Conservation (phyloP, 2,113 vertebrate species). For the Ornithorhynchus anatinus region DNA sequence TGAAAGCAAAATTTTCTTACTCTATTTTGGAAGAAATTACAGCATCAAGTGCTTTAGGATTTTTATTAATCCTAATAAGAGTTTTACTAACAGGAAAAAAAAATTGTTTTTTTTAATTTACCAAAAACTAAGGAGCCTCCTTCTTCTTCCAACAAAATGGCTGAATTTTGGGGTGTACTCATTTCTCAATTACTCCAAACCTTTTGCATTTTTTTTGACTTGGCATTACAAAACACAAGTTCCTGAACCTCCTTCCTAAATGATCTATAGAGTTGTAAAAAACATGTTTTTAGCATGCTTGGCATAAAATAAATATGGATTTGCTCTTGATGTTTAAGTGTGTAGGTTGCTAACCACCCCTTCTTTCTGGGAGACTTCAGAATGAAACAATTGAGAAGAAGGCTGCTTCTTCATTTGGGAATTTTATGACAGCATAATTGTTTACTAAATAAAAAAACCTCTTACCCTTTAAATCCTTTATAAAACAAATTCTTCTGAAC, state of each 20-base stretch:
- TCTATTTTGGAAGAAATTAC: too few species aligned
- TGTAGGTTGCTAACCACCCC: neutral
- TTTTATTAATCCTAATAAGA: too few species aligned
- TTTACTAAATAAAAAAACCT: constrained; percentile 3
- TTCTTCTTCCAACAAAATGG: too few species aligned
- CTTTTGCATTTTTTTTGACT: too few species aligned
- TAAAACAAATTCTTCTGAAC: constrained; percentile 12
- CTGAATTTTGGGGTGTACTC: too few species aligned
- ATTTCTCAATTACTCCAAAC: too few species aligned
- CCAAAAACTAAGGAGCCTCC: too few species aligned
- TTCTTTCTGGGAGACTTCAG: neutral
- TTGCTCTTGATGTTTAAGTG: neutral
- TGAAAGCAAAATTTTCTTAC: too few species aligned
- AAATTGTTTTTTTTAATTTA: too few species aligned
- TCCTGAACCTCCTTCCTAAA: neutral
- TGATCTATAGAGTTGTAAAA: neutral
- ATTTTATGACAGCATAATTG: constrained; percentile 2
- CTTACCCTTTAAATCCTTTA: constrained; percentile 8
- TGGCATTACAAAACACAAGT: too few species aligned
- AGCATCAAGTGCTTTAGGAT: too few species aligned
- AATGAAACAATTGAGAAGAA: constrained; percentile 4
- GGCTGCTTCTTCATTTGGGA: constrained; percentile 5
- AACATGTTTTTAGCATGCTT: constrained; percentile 2
- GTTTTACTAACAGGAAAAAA: too few species aligned
- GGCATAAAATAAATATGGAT: constrained; percentile 1